Base-by-base conservation (phyloP, 2,113 vertebrate species). In the Calonectris borealis region DNA sequence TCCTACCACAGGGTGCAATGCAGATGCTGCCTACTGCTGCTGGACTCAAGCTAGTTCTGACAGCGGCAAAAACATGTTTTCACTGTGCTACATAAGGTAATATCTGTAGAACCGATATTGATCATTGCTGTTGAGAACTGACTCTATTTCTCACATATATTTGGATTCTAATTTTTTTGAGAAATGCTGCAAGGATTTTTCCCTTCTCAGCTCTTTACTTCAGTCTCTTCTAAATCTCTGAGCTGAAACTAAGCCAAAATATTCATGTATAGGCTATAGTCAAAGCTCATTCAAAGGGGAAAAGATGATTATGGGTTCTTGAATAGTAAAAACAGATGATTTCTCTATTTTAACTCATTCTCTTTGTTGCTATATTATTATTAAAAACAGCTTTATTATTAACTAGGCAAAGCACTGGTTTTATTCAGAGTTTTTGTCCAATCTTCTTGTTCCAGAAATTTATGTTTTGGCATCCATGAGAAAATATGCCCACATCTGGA, bases 161-260 rank as follows among this genome's bases (percentile, higher is more conserved):
- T 65, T 70, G 52, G 31, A 42, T 64, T 88, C 19, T 64, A 5
- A 2, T 4, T n/a, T 71, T 86, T 94, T 73, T 83, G 31, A 90
- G 49, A 69, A 96, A 46, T 25, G 10, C 22, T 94, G 54, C 71
- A 62, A 73, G 52, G 79, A 13, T 34, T 80, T 90, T 88, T 58
- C 48, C 13, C 10, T 80, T 83, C 40, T 76, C 29, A 24, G 42
- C 27, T 81, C n/a, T 94, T 80, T n/a, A 52, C 18, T 83, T 94
- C 32, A 79, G 38, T 81, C 40, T 38, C 40, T 90, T 89, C 62
- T 61, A 88, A 88, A 88, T 79, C 52, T 91, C 72, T 75, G 38
- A 84, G 32, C 20, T 95, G 77, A 87, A 97, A 76, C 9, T 44
- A 72, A 83, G 69, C 31, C 55, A 86, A 62, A 91, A 84, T 88